Base-by-base conservation (phyloP, 2,113 vertebrate species). In the Vulpes vulpes region DNA sequence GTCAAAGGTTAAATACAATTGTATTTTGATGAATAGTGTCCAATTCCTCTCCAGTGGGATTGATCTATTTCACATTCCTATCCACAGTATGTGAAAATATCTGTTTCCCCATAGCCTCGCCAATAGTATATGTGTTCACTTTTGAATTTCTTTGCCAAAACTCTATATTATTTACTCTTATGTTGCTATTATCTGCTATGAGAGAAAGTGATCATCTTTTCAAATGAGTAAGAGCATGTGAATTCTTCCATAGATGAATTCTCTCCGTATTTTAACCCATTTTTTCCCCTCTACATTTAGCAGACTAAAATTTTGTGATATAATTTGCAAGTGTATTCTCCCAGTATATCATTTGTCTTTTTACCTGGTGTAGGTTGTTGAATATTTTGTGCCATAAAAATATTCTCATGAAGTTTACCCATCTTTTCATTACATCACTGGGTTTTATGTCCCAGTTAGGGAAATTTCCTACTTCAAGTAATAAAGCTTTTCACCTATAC, bases 321-420 rank as follows among this genome's bases (percentile, higher is more conserved):
- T 49, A 96, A 81, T 30, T 80, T 95, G 30, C 30, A 74, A 53
- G 65, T 53, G 57, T 85, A 11, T 90, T 93, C 74, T 89, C 64
- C 23, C 20, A 59, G 5, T 73, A 22, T 95, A 22, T 69, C 38
- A 57, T 86, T 62, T 88, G 20, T 53, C 11, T 67, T 87, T 87
- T 51, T 35, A 89, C n/a, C 5, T 86, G 25, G 10, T 0, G 35
- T 85, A 60, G 10, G 32, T 65, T 73, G 30, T 81, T 23, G 71
- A 86, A 51, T 85, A 14, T 82, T 96, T 81, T 76, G 32, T n/a
- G 27, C 2, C n/a, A 71, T 22, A 71, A 59, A 93, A 81, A 65
- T 82, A 82, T 35, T 92, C 59, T 64, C 43, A 79, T 65, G 19
- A 59, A 93, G 73, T 73, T 20, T 78, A 60, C 91, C 60, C 69